phyloP scores from a whole-genome alignment of 2,797 vertebrate genomes.

The Peromyscus nudipes region DNA sequence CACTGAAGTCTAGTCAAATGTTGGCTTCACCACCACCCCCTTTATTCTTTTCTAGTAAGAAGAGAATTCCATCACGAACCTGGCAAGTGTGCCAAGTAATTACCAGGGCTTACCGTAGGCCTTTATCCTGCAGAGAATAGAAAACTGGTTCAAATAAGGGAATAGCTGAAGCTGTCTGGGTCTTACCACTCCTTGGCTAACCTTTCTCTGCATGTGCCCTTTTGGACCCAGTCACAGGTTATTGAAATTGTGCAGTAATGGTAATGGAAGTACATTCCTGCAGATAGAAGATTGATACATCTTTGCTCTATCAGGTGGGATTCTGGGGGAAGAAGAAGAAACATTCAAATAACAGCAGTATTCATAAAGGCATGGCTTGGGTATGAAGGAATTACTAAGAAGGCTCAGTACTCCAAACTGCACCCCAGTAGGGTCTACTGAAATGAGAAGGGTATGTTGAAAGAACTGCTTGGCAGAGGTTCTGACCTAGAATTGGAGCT shows the following conservation, averaged over 20 bases:
- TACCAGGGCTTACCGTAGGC: neutral
- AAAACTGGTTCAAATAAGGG: neutral
- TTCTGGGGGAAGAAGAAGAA: neutral
- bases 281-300: neutral
- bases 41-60: neutral
- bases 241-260: neutral
- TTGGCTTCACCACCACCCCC: neutral
- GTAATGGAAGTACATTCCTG: neutral
- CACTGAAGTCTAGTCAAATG: neutral
- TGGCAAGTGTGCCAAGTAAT: neutral
- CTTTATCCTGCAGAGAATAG: neutral
- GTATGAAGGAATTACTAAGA: neutral
- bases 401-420: neutral
- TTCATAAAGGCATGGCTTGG: neutral
- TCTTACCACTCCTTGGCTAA: neutral
- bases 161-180: neutral
- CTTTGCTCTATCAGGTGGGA: neutral
- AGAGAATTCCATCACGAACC: neutral
- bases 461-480: neutral
- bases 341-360: neutral
- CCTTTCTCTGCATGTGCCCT: neutral
- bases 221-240: neutral
- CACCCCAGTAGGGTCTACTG: too few relatives aligned
- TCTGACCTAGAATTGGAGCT: neutral
- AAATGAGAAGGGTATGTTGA: neutral